Base-by-base conservation (phyloP, 2,888 invertebrate species). In the Pammene aurita region DNA sequence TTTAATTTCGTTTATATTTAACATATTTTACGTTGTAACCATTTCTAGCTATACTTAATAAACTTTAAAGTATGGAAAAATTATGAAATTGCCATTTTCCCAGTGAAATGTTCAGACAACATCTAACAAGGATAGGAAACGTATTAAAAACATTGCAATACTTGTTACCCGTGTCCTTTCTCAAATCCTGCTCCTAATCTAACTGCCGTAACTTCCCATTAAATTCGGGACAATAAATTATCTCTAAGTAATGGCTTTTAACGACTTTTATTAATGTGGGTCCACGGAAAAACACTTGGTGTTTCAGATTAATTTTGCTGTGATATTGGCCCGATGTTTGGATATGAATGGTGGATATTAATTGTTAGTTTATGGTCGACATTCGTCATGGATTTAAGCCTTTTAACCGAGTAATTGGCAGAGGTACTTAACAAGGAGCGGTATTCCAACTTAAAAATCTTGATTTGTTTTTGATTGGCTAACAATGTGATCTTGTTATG, bases 151-250 rank as follows among this genome's bases (percentile, higher is more conserved):
- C 50, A 50, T 18, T 50, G 54, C 38, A 48, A 66, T 68, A 68
- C 68, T 44, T 64, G 62, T 35, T 34, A 13, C 35, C 26, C 54
- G 26, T 44, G 41, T 34, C 52, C 52, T 52, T 5, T 26, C 61
- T 57, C 57, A 65, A 73, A 73, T 73, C 66, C 63, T 71, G 75
- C 70, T 73, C 68, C 65, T 73, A 70, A 75, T 75, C 72, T 57
- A 72, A 69, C 75, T 74, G 72, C 71, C 70, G 64, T 44, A 34
- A 57, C 71, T 57, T 70, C 71, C 74, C 71, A 72, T 75, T 73
- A 74, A 73, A 73, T 71, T 70, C 60, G 67, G 67, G 64, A 68
- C 68, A 64, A 68, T 68, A 64, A 68, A 68, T 68, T 68, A 68
- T 68, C 41, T 56, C 66, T 65, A 70, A 71, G 69, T 72, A 72